Evolutionary conservation across 53 echinoderm and acorn worm species (phyloP).

Genomic region (Arbacia lixula): DNA sequence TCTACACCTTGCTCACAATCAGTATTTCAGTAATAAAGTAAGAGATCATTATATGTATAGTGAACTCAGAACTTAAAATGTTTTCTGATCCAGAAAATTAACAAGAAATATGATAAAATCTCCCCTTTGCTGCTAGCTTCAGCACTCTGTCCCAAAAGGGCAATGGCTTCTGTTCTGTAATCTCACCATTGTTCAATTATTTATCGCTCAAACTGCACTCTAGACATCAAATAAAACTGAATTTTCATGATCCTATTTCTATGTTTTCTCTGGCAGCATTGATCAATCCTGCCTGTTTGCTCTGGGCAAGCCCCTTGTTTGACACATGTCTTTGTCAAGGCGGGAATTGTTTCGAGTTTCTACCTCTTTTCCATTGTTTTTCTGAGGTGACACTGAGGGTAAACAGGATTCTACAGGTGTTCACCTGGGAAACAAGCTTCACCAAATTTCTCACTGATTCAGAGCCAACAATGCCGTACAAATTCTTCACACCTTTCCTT

Average conservation of each 20-base stretch:
- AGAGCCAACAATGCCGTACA: constrained; percentile 37
- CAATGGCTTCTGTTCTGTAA: background rate
- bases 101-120: too few relatives aligned
- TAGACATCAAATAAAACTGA: constrained; percentile 4
- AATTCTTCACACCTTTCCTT: constrained; percentile 41
- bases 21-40: too few relatives aligned
- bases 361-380: background rate
- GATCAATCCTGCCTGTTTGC: constrained; percentile 14
- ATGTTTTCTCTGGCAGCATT: background rate
- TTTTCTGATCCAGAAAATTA: too few relatives aligned
- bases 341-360: constrained; percentile 4
- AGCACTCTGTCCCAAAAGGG: too few relatives aligned
- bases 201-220: background rate
- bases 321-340: constrained; percentile 9
- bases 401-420: constrained; percentile 46
- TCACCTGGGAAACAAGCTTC: constrained; percentile 39
- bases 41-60: too few relatives aligned
- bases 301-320: constrained; percentile 4
- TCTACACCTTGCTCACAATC: too few relatives aligned
- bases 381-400: constrained; percentile 21
- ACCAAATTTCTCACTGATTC: constrained; percentile 30
- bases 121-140: too few relatives aligned
- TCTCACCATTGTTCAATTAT: background rate
- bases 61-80: too few relatives aligned
- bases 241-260: background rate